These are phyloP conservation scores for Nannobrachium achirus DNA, from an alignment of 2,113 vertebrate species.

Conservation along the genomic window DNA sequence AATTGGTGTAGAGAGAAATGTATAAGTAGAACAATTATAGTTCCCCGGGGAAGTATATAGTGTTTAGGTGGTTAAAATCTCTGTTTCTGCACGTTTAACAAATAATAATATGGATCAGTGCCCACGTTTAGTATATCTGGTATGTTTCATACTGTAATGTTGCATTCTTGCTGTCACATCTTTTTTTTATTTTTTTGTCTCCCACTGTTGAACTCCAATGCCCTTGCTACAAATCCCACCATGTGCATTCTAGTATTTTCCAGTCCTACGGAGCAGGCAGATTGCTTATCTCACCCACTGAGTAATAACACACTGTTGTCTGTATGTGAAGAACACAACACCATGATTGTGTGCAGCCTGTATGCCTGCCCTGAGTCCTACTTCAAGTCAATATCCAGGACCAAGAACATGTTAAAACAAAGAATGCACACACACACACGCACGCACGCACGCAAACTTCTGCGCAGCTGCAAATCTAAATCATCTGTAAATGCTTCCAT, in stretches of 20 bases:
- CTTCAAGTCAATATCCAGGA: neutral
- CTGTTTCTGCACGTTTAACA: neutral
- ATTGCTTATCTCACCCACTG: constrained; percentile 56
- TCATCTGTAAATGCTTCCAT: constrained; percentile 70
- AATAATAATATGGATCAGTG: constrained; percentile 9
- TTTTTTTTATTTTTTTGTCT: neutral
- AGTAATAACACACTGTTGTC: constrained; percentile 35
- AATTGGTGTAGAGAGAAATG: too few species aligned
- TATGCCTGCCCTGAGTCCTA: too few species aligned
- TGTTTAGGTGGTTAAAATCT: neutral
- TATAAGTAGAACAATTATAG: too few species aligned
- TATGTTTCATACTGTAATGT: neutral
- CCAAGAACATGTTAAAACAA: constrained; percentile 27
- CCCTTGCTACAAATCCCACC: constrained; percentile 24
- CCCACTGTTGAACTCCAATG: constrained; percentile 4
- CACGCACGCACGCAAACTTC: constrained; percentile 2
- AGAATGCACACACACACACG: neutral
- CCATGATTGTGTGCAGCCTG: constrained; percentile 32
- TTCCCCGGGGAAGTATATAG: neutral
- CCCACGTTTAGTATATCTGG: neutral
- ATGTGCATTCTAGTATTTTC: constrained; percentile 28
- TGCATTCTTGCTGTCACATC: constrained; percentile 4
- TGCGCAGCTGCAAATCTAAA: constrained; percentile 56
- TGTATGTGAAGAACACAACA: constrained; percentile 46
- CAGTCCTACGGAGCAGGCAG: constrained; percentile 45